A percentile compares a stretch with the other conserved stretches of the same genome.
Evolutionary conservation across 1,140 invertebrate species (phyloP).

Genomic region (Cyclargus thomasi): DNA sequence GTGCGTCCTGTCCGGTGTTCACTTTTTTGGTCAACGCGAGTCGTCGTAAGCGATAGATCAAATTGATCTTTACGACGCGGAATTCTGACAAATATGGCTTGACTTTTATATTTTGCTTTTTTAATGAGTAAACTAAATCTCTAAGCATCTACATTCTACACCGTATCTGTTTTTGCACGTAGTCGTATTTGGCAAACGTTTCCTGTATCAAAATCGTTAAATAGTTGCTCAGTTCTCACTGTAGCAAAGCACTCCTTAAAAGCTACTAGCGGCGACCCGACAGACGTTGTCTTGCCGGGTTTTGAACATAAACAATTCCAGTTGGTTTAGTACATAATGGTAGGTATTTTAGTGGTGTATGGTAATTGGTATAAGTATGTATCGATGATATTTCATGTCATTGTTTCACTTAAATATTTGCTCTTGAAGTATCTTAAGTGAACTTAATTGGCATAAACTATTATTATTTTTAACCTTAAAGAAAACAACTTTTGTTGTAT

Average conservation of each 20-base stretch:
- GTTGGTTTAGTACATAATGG: too few species aligned
- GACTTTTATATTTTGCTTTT: background rate
- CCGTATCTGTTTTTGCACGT: background rate
- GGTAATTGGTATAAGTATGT: too few species aligned
- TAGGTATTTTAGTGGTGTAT: too few species aligned
- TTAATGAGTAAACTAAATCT: background rate
- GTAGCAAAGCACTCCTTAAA: too few species aligned
- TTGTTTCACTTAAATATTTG: too few species aligned
- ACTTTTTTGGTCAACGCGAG: constrained; percentile 5
- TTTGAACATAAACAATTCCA: too few species aligned
- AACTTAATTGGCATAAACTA: background rate
- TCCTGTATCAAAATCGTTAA: background rate
- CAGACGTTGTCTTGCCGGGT: too few species aligned
- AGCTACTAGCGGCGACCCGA: too few species aligned
- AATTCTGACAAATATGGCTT: background rate
- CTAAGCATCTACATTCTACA: background rate
- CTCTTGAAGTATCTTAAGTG: background rate
- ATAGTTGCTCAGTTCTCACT: too few species aligned
- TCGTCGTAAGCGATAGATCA: background rate
- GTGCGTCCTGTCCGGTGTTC: background rate
- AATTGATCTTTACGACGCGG: constrained; percentile 1
- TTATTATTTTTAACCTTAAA: background rate
- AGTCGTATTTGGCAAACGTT: background rate
- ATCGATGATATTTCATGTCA: too few species aligned
- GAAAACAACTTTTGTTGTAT: background rate